phyloP scores from a whole-genome alignment of 92 coral and sea anemone genomes.

The Blastomussa wellsi region DNA sequence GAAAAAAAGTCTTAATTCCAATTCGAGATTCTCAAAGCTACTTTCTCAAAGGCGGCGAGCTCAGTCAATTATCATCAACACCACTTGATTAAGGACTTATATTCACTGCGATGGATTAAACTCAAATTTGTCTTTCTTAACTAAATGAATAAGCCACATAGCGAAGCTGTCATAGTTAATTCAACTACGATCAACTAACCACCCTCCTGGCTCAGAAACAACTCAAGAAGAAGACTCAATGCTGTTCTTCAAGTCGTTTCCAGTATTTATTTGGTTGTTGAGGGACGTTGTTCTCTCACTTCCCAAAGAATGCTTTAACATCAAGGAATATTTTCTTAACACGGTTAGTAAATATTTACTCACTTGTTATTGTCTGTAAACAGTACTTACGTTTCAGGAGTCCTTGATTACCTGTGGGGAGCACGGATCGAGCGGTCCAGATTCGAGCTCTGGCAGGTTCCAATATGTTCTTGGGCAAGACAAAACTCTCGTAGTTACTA shows the following conservation, averaged over 20 bases:
- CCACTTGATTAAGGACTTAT: background rate
- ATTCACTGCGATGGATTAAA: background rate
- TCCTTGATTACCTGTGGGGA: too few relatives aligned
- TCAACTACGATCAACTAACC: slow-evolving; percentile 1
- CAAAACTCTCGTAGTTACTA: too few relatives aligned
- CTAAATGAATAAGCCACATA: background rate
- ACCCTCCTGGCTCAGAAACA: background rate
- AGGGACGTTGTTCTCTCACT: slow-evolving; percentile 57
- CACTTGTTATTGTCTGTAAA: background rate
- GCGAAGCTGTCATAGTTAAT: background rate
- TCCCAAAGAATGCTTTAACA: slow-evolving; percentile 33
- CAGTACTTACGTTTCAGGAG: too few relatives aligned
- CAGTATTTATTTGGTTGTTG: slow-evolving; percentile 64
- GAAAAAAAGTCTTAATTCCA: too few relatives aligned
- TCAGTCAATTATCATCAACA: background rate
- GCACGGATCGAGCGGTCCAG: too few relatives aligned
- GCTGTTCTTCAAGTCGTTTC: slow-evolving; percentile 37
- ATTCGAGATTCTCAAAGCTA: too few relatives aligned
- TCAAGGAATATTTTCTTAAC: slow-evolving; percentile 34
- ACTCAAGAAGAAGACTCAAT: background rate
- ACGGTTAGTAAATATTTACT: background rate
- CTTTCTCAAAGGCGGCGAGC: background rate
- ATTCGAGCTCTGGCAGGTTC: too few relatives aligned
- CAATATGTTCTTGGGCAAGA: too few relatives aligned
- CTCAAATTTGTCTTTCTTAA: background rate